Base-by-base conservation (phyloP, 2,113 vertebrate genomes). In the Rhizomys pruinosus region DNA sequence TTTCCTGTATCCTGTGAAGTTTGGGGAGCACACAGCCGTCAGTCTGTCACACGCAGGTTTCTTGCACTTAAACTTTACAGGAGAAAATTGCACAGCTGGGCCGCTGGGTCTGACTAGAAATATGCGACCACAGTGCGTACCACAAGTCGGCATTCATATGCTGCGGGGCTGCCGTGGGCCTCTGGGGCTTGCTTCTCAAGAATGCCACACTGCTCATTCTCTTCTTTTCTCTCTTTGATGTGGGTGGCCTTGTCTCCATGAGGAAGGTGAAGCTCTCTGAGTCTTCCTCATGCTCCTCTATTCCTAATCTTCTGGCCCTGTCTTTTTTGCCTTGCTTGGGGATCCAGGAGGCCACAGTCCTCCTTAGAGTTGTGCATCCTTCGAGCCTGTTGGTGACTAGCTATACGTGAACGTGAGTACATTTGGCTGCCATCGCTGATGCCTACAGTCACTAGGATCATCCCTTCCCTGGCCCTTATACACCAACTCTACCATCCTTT, bases 401-500 rank as follows among this genome's bases (percentile, higher is more conserved):
- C 39, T 19, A 0, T 23, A 23, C 11, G 11, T 32, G 37, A 29
- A 2, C 7, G 3, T 0, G 0, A 16, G 7, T 10, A 2, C 13
- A 5, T 13, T 61, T 5, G 37, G 47, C 34, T 20, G 7, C 4
- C 7, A 3, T 29, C 37, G n/a, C n/a, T 17, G 0, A 9, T 4
- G 63, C 76, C n/a, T 27, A 4, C 1, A 3, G 13, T 29, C 5
- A 5, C 34, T 27, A 66, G 42, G 27, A 9, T 29, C 44, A 17
- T n/a, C 81, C 29, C 63, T 52, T 52, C 61, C 44, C 34, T 17
- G 44, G 29, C 17, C 39, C 44, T 68, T 39, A 16, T 12, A 32
- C 29, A 8, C 66, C 27, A 3, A 29, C 8, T 29, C 66, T 7
- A 34, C 32, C 66, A 34, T 5, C 66, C 10, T 68, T 13, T 13